These are phyloP conservation scores for Diplazon laetatorius DNA, from an alignment of 2,888 invertebrate genomes.

Conservation along the genomic window DNA sequence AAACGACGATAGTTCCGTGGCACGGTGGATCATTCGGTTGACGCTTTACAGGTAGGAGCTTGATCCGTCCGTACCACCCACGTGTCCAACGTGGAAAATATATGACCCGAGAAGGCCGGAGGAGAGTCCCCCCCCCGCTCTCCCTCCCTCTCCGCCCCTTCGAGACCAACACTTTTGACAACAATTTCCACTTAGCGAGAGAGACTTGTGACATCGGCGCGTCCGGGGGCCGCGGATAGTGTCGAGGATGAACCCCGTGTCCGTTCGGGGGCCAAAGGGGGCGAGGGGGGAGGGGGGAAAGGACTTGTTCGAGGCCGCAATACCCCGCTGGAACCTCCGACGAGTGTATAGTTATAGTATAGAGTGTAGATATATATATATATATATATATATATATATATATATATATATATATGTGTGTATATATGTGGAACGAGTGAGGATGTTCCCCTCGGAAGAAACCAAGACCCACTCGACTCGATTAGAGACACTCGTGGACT, in stretches of 20 bases:
- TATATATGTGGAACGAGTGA: slow-evolving; percentile 36
- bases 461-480: slow-evolving; percentile 54
- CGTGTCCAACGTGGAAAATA: slow-evolving; percentile 76
- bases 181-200: slow-evolving; percentile 81
- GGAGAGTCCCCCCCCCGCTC: too few relatives aligned
- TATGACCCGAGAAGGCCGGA: slow-evolving; percentile 75
- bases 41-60: slow-evolving; percentile 62
- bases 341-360: too few relatives aligned
- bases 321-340: slow-evolving; percentile 43
- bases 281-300: slow-evolving; percentile 24
- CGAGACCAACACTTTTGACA: slow-evolving; percentile 79
- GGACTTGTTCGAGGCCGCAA: slow-evolving; percentile 55
- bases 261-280: slow-evolving; percentile 63
- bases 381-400: too few relatives aligned
- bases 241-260: slow-evolving; percentile 60
- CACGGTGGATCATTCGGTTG: slow-evolving; percentile 53
- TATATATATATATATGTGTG: too few relatives aligned
- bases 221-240: slow-evolving; percentile 60
- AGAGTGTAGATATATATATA: too few relatives aligned
- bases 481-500: slow-evolving; percentile 50
- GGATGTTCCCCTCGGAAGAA: slow-evolving; percentile 44
- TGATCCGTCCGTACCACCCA: slow-evolving; percentile 71
- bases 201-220: slow-evolving; percentile 75
- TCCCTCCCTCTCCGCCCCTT: too few relatives aligned
- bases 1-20: neutral